Evolutionary conservation across 2,888 invertebrate genomes (phyloP), one percentile per base, ranked within the genome.

Genomic region (Bedellia somnulentella): DNA sequence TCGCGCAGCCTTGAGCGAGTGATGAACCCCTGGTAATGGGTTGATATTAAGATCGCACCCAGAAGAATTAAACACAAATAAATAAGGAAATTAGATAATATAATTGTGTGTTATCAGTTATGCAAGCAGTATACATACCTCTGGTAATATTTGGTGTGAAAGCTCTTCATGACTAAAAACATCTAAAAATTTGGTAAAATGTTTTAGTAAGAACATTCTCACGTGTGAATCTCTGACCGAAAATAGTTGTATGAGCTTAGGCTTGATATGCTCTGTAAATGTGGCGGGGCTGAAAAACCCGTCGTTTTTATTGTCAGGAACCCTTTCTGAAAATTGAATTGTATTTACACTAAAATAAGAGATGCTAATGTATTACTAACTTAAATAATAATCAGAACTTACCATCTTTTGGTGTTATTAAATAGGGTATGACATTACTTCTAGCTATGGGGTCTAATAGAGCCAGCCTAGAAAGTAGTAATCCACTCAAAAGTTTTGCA

Each of bases 381-480:
- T 23, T 28, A 15, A 17, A 27, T 14, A 23, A 30, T 15, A 17
- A 23, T 24, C 29, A 31, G 16, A 25, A 24, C 23, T 24, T 71
- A 86, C 89, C 87, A 60, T 79, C 76, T 64, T 78, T 80, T 8
- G 89, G 87, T 41, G 79, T 81, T 14, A 92, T 73, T 34, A 91
- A 70, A 47, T 73, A 79, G 24, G 90, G 89, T 39, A 92, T 66
- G 13, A 87, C 76, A 57, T 81, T 78, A 37, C 76, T 77, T 53
- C 87, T 86, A 13, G 94, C 93, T 23, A 87, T 86, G 43, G 80
- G 73, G 57, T 94, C 92, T 29, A 94, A 67, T 37, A 95, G 75
- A 21, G 94, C 92, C 70, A 93, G 83, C 44, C 94, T 80, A 1
- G 92, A 91, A 8, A 95, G 68, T 30, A 94, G 58, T 28, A 88